Evolutionary conservation across 2,113 vertebrate species (phyloP).

Genomic region (Thunnus thynnus): DNA sequence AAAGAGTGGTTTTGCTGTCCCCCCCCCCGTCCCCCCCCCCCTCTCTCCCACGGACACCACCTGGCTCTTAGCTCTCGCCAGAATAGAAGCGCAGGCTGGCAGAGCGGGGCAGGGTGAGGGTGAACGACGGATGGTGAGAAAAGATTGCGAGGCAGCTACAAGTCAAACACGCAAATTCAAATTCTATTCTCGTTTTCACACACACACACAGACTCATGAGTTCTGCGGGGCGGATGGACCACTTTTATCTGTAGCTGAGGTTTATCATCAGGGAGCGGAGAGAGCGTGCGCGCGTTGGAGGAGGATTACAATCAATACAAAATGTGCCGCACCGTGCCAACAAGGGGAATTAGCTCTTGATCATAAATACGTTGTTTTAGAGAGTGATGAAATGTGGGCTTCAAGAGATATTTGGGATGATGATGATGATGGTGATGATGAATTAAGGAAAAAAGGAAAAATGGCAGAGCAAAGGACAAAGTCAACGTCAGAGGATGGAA

Average conservation of each 20-base stretch:
- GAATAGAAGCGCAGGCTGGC: slow-evolving; percentile 15
- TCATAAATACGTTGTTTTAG: slow-evolving; percentile 22
- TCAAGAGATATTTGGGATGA: slow-evolving; percentile 17
- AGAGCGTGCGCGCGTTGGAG: slow-evolving; percentile 3
- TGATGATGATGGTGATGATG: slow-evolving; percentile 14
- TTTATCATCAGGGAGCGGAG: slow-evolving; percentile 35
- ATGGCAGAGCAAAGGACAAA: not conserved
- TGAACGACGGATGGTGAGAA: not conserved
- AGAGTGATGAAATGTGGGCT: not conserved
- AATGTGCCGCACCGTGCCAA: slow-evolving; percentile 38
- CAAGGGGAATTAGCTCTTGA: slow-evolving; percentile 39
- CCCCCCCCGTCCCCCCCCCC: too few species aligned
- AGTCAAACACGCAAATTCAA: slow-evolving; percentile 12
- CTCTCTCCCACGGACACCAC: slow-evolving; percentile 58
- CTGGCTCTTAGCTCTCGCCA: slow-evolving; percentile 44
- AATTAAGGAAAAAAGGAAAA: not conserved
- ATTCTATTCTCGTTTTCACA: slow-evolving; percentile 17
- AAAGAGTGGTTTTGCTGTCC: slow-evolving; percentile 56
- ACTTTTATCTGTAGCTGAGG: slow-evolving; percentile 24
- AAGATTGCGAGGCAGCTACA: slow-evolving; percentile 15
- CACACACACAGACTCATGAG: not conserved
- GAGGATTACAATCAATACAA: slow-evolving; percentile 45
- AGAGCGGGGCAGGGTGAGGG: slow-evolving; percentile 12
- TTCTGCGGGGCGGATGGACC: slow-evolving; percentile 6
- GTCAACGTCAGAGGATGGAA: not conserved